Evolutionary conservation across 2,113 vertebrate genomes (phyloP), one percentile per base, ranked within the genome.

Genomic region (Halichoerus grypus): DNA sequence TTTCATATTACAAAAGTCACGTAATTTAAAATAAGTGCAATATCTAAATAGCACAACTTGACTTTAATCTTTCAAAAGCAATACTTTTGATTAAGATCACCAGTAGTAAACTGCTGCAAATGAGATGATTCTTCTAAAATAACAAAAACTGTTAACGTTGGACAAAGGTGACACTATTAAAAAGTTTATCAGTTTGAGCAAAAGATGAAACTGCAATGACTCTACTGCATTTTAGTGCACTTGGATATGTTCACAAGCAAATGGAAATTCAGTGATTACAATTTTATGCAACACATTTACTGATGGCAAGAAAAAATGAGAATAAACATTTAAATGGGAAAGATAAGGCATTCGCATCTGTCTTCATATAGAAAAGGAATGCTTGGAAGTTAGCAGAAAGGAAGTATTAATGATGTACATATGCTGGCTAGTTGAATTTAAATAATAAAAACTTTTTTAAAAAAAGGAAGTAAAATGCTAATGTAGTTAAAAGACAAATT

Each of bases 121-220:
- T 51, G 46, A 94, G 46, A 94, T 31, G 5, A 92, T 39, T 69
- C 36, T 96, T 97, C 59, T 77, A 95, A 91, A 93, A 89, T 36
- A 93, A 94, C 3, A 80, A 72, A 88, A 89, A 89, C 11, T 14
- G 0, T 53, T 91, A 61, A 55, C 71, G 51, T 57, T 55, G 46
- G 31, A 28, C 51, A 89, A 91, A 24, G 42, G 39, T 77, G 18
- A 72, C 31, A 33, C 57, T 74, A 31, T 15, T 63, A 96, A 77
- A 77, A 92, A 59, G 22, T 49, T 81, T 49, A 59, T 83, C 18
- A 67, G 3, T 65, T 94, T 82, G 28, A 55, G 86, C 33, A 85
- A 80, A 95, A 91, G 7, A 86, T 69, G 18, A 86, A 76, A 76
- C n/a, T 63, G 6, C 7, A 55, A 19, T 76, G 10, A 94, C 18